A percentile compares a stretch with the other conserved stretches of the same genome.
phyloP scores from a whole-genome alignment of 2,888 invertebrate genomes.

The Oscheius myriophilus region DNA sequence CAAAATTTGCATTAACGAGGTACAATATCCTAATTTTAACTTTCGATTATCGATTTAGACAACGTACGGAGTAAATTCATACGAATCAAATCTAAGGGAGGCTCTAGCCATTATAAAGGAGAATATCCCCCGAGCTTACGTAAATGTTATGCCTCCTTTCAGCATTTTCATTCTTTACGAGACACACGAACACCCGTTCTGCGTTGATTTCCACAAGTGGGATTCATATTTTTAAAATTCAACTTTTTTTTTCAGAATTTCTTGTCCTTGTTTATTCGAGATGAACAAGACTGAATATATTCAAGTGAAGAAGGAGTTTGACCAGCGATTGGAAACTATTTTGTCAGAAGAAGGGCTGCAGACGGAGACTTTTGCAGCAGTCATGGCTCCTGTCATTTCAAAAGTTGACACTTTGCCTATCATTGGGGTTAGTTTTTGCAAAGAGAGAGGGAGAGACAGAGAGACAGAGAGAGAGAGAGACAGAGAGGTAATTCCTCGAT shows the following conservation, averaged over 20 bases:
- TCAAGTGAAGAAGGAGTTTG: constrained; percentile 29
- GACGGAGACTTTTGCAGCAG: constrained; percentile 34
- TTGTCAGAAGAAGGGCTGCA: constrained; percentile 17
- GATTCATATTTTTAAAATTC: background rate
- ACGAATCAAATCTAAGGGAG: constrained; percentile 20
- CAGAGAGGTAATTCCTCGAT: too few relatives aligned
- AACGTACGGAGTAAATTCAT: constrained; percentile 29
- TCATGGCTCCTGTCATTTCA: constrained; percentile 37
- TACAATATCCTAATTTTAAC: background rate
- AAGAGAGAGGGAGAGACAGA: background rate
- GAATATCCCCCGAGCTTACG: constrained; percentile 38
- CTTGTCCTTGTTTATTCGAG: constrained; percentile 43
- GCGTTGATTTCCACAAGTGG: constrained; percentile 44
- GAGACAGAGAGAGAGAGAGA: background rate
- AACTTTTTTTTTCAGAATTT: constrained; percentile 33
- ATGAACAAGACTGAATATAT: constrained; percentile 24
- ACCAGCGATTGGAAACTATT: constrained; percentile 23
- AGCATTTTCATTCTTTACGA: constrained; percentile 43
- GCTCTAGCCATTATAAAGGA: constrained; percentile 30
- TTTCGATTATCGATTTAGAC: constrained; percentile 28
- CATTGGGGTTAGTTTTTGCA: constrained; percentile 28
- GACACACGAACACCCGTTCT: constrained; percentile 44
- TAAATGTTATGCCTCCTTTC: constrained; percentile 52
- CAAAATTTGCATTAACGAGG: constrained; percentile 37
- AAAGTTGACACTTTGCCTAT: constrained; percentile 38